phyloP scores from a whole-genome alignment of 2,888 invertebrate genomes.

The Yponomeuta cagnagella region DNA sequence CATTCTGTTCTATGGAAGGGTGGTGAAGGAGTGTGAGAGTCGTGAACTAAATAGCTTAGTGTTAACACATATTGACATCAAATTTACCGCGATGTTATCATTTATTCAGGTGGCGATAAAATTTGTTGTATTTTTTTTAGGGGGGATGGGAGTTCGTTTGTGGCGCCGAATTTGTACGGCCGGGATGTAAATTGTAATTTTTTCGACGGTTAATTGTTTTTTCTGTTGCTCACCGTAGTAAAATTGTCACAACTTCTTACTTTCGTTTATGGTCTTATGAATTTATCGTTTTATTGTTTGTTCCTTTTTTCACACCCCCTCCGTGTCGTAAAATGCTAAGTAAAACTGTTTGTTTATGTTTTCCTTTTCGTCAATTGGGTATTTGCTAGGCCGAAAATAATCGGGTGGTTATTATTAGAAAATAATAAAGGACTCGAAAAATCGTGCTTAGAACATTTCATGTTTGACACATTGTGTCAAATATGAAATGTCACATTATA shows the following conservation, averaged over 20 bases:
- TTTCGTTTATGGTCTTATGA: not conserved
- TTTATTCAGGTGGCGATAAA: conserved; percentile 71
- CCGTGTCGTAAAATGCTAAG: not conserved
- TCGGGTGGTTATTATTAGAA: no score
- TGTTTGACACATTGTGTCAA: no score
- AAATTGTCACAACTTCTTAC: not conserved
- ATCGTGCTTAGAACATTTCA: no score
- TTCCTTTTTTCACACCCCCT: not conserved
- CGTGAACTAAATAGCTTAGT: conserved; percentile 76
- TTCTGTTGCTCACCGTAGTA: not conserved
- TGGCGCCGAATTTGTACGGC: conserved; percentile 6
- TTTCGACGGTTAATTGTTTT: not conserved
- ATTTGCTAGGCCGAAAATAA: no score
- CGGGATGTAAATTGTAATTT: not conserved
- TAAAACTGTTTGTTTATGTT: not conserved
- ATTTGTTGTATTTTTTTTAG: conserved; percentile 33
- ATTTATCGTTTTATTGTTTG: not conserved
- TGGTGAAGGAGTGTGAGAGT: conserved; percentile 32
- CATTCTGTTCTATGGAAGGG: not conserved
- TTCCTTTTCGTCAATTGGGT: not conserved
- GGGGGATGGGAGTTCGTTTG: conserved; percentile 50
- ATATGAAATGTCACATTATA: no score
- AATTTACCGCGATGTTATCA: conserved; percentile 75
- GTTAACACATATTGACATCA: conserved; percentile 77
- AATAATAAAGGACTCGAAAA: no score